Evolutionary conservation across 2,888 invertebrate genomes (phyloP).

Genomic region (Drosophila mayaguana): DNA sequence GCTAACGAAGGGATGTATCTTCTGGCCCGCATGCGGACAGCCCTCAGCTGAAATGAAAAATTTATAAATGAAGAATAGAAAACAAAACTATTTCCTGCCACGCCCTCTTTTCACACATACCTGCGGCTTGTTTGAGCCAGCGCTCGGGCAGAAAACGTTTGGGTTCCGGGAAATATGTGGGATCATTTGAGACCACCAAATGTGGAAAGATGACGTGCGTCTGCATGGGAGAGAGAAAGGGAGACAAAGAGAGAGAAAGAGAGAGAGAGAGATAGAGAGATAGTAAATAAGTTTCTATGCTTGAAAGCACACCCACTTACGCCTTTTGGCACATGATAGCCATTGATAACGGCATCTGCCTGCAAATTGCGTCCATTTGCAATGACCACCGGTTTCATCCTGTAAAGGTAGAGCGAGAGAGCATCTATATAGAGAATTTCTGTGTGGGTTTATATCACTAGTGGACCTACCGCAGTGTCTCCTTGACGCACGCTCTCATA

Average conservation of each 20-base stretch:
- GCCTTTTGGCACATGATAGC: conserved; percentile 93
- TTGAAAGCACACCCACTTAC: conserved; percentile 85
- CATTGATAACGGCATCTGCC: conserved; percentile 90
- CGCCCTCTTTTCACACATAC: conserved; percentile 58
- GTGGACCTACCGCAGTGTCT: conserved; percentile 88
- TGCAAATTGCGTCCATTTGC: conserved; percentile 92
- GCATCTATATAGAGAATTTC: background rate
- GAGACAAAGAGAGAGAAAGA: background rate
- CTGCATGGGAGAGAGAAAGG: conserved; percentile 84
- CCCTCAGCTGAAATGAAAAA: conserved; percentile 30
- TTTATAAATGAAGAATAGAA: background rate
- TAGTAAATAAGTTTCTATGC: background rate
- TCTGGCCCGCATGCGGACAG: conserved; percentile 85
- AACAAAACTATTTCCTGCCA: background rate
- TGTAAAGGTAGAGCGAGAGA: conserved; percentile 72
- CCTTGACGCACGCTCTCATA: conserved; percentile 91
- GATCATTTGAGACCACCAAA: conserved; percentile 90
- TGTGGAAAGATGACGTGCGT: conserved; percentile 92
- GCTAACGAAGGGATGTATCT: conserved; percentile 91
- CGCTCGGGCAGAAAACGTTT: conserved; percentile 90
- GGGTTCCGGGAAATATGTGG: conserved; percentile 90
- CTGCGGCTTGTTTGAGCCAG: conserved; percentile 88
- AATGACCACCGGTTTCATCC: conserved; percentile 93
- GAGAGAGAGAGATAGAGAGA: background rate
- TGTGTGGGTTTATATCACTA: too few species aligned